Conservation (phyloP, 2,113 vertebrate genomes). For the Anhinga rufa region DNA sequence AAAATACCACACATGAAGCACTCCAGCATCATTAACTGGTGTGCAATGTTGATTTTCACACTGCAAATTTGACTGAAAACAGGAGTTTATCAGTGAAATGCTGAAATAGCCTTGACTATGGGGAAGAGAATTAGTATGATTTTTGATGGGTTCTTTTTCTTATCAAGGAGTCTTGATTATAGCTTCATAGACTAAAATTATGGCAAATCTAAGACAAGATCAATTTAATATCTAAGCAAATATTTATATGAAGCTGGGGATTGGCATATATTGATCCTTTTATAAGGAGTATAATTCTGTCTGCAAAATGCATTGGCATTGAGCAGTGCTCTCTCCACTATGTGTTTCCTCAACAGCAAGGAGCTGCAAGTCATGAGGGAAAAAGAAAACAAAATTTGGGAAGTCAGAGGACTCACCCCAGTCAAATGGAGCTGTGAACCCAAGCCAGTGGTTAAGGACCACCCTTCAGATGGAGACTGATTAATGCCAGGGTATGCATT, state of each 20-base stretch:
- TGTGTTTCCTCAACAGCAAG: background rate
- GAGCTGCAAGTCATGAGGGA: background rate
- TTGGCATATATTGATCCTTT: constrained; percentile 5
- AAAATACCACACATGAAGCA: constrained; percentile 5
- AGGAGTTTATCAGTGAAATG: constrained; percentile 41
- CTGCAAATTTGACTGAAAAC: constrained; percentile 45
- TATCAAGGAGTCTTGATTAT: constrained; percentile 54
- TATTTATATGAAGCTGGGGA: constrained; percentile 40
- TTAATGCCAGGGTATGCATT: background rate
- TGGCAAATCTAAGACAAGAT: constrained; percentile 48
- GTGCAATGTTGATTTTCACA: constrained; percentile 24
- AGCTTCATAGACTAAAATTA: constrained; percentile 52
- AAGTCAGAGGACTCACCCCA: background rate
- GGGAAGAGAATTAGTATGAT: constrained; percentile 48
- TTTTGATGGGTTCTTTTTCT: constrained; percentile 49
- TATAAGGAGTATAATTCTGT: constrained; percentile 42
- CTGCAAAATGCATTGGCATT: background rate
- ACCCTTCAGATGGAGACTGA: background rate
- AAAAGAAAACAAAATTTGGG: background rate
- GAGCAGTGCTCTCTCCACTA: background rate
- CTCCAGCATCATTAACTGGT: constrained; percentile 24
- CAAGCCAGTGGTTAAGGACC: background rate
- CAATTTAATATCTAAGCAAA: constrained; percentile 62
- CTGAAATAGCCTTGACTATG: constrained; percentile 33
- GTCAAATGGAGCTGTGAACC: background rate